A percentile compares a stretch with the other conserved stretches of the same genome.
Conservation (phyloP, 2,888 invertebrate species). For the Scaptomyza cyrtandrae region DNA sequence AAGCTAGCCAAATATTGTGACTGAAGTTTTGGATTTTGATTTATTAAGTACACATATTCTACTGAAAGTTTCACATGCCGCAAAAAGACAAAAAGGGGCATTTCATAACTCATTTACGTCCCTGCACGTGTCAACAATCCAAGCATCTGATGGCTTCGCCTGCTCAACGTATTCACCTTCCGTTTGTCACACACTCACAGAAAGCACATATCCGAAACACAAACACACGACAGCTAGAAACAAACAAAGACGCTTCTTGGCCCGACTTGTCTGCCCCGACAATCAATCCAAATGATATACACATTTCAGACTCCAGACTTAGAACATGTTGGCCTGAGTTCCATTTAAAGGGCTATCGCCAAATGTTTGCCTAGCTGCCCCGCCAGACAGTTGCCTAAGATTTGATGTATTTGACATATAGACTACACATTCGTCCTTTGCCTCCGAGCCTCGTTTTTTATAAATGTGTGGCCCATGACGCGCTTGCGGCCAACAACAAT, state of each 20-base stretch:
- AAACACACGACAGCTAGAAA: conserved; percentile 40
- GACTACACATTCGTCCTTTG: conserved; percentile 53
- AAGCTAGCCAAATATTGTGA: conserved; percentile 12
- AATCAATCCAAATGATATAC: conserved; percentile 80
- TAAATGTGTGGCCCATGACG: conserved; percentile 21
- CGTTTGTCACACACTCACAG: conserved; percentile 49
- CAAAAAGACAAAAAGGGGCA: conserved; percentile 22
- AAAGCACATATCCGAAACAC: conserved; percentile 28
- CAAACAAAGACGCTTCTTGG: conserved; percentile 62
- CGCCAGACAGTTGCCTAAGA: conserved; percentile 38
- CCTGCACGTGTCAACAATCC: conserved; percentile 68
- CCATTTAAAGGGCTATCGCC: conserved; percentile 35
- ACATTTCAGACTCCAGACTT: conserved; percentile 63
- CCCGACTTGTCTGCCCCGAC: conserved; percentile 47
- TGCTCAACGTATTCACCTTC: conserved; percentile 52
- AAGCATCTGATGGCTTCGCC: conserved; percentile 42
- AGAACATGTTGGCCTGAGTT: conserved; percentile 38
- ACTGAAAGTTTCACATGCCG: conserved; percentile 6
- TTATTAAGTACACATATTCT: conserved; percentile 43
- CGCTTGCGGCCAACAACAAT: conserved; percentile 58
- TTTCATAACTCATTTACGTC: conserved; percentile 68
- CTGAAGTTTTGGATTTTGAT: conserved; percentile 45
- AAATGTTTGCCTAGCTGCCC: conserved; percentile 62
- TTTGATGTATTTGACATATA: conserved; percentile 78
- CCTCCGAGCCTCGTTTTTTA: conserved; percentile 50